Base-by-base conservation (phyloP, 37 sponge, comb jelly and placozoan species). In the Halisarca cf. caerulea region DNA sequence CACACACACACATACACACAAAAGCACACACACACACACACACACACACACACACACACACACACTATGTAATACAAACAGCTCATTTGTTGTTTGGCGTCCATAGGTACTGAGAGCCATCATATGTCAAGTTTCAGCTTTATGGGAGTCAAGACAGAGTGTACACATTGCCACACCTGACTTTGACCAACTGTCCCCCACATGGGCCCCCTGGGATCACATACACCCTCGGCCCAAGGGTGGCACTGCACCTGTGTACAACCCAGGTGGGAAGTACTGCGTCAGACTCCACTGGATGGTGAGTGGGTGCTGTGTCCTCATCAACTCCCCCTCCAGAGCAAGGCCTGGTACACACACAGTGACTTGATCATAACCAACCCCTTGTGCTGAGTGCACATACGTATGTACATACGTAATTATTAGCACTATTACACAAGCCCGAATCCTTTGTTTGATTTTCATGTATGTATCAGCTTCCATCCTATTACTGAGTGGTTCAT, bases 181-280 rank as follows among this genome's bases (percentile, higher is more conserved):
- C 0, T 24, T 2, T 20, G 71, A 87, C 18, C 45, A 66, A 15
- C 30, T 27, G 25, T 39, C 25, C 39, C 79, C 51, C 36, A 23
- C 79, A 37, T 98, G 99, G 99, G 44, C 69, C 24, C 99, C 99
- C 20, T 98, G 99, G 99, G 89, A 91, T 32, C 97, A 96, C 80
- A 96, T 98, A 85, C 86, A 92, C 51, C 98, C 98, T n/a, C 91
- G 88, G n/a, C 84, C 80, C 53, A 98, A 98, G 51, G 94, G 90
- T 0, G 42, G n/a, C 9, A 58, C 59, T 2, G 71, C 79, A 28
- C 95, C 95, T 11, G 9, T 64, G 30, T 84, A 88, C 80, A 94
- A 91, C 61, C 88, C 96, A 17, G 25, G 45, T 8, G 99, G 99
- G 9, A 94, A 94, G 74, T 98, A 98, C 82, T 86, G 88, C 24